Conservation (phyloP, 1,140 invertebrate genomes). For the Euwallacea similis region DNA sequence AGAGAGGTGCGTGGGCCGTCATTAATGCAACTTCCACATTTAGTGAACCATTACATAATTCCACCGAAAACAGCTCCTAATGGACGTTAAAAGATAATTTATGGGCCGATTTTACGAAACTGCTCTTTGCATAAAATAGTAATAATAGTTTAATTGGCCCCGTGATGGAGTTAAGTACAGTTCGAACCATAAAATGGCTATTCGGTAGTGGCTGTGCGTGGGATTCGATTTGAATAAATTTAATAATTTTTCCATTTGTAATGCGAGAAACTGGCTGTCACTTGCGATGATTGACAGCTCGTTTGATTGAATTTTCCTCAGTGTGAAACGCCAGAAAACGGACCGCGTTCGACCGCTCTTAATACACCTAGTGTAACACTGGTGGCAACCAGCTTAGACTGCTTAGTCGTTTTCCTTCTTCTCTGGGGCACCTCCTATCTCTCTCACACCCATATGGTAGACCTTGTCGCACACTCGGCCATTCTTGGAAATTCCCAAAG, state of each 20-base stretch:
- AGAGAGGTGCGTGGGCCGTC: slow-evolving; percentile 18
- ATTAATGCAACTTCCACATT: slow-evolving; percentile 27
- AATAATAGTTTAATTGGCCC: slow-evolving; percentile 24
- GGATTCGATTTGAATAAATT: slow-evolving; percentile 18
- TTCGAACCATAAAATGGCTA: background rate
- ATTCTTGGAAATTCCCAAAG: slow-evolving; percentile 32
- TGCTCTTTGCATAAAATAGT: slow-evolving; percentile 28
- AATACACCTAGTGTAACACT: slow-evolving; percentile 8
- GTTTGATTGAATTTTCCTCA: background rate
- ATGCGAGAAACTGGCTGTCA: slow-evolving; percentile 17
- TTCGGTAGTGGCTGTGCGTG: slow-evolving; percentile 20
- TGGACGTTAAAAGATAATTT: slow-evolving; percentile 27
- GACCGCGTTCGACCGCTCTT: slow-evolving; percentile 21
- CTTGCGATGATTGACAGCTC: slow-evolving; percentile 1
- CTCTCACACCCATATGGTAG: background rate
- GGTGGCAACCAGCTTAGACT: slow-evolving; percentile 25
- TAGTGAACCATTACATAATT: slow-evolving; percentile 32
- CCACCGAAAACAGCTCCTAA: slow-evolving; percentile 22
- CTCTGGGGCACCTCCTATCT: background rate
- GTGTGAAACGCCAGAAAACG: too few species aligned
- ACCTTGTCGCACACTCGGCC: background rate
- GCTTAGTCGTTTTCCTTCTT: slow-evolving; percentile 17
- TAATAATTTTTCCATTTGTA: slow-evolving; percentile 18
- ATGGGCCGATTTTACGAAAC: slow-evolving; percentile 16
- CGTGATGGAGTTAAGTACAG: background rate